These are phyloP conservation scores for Achlya flavicornis DNA, from an alignment of 2,888 invertebrate genomes.

Conservation along the genomic window DNA sequence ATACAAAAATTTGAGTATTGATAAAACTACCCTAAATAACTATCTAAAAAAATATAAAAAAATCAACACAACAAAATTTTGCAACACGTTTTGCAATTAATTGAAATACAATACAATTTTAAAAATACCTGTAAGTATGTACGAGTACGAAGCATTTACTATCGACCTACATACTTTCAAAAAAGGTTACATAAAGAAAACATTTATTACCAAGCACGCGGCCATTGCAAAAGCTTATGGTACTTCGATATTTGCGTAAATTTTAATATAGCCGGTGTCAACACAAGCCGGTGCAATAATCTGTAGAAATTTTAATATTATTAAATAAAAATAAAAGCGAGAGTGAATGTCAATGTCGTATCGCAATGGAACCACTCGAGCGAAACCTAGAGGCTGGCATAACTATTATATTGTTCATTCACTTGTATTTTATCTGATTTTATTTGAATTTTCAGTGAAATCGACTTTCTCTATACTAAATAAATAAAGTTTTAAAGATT, in stretches of 20 bases:
- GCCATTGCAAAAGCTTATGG: conserved; percentile 48
- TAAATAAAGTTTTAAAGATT: background rate
- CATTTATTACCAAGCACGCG: conserved; percentile 19
- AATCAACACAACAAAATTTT: too few species aligned
- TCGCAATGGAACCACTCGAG: conserved; percentile 47
- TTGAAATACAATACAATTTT: too few species aligned
- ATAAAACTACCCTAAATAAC: too few species aligned
- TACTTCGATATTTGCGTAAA: conserved; percentile 63
- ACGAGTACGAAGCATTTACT: too few species aligned
- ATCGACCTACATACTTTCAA: conserved; percentile 8
- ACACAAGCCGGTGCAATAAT: conserved; percentile 53
- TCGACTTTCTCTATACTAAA: background rate
- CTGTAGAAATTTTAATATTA: conserved; percentile 53
- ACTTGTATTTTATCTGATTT: conserved; percentile 10
- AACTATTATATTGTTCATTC: conserved; percentile 29
- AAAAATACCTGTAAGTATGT: too few species aligned
- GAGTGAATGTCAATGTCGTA: conserved; percentile 73
- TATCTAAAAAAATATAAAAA: too few species aligned
- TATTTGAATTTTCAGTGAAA: conserved; percentile 4
- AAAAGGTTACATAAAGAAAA: background rate
- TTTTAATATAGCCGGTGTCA: conserved; percentile 61
- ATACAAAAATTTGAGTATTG: too few species aligned
- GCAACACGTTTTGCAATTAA: too few species aligned
- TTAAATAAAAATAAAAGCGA: conserved; percentile 23
- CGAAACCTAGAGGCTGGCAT: conserved; percentile 32